Base-by-base conservation (phyloP, 2,888 invertebrate genomes). In the Candidula unifasciata region DNA sequence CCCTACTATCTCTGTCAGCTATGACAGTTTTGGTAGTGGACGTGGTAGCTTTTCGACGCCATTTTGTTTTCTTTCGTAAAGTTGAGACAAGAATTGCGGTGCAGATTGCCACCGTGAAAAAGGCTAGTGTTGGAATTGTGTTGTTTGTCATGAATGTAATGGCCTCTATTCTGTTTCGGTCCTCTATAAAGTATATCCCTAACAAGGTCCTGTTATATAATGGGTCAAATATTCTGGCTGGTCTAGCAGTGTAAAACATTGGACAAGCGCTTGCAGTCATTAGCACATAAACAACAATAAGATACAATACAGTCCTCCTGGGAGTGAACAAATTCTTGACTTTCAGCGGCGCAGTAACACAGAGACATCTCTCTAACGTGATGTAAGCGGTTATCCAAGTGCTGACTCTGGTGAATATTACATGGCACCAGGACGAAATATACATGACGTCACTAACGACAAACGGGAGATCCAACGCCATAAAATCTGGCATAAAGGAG, bases 361-460 rank as follows among this genome's bases (percentile, higher is more conserved):
- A 77, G 21, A 77, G 30, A 30, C 77, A 77, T 30, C 77, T 57
- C 30, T 77, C 77, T 6, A 77, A 35, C 2, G 77, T 77, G 6
- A 60, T 77, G 24, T 35, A 77, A 21, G 57, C 33, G 3, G 77
- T 77, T 57, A 77, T 77, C 33, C 16, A 77, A 0, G 57, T 57
- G 3, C 57, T 77, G 33, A 60, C 18, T 57, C 77, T 30, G 16
- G 77, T 77, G 27, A 76, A 60, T 8, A 77, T 30, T 18, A 60
- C 27, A 13, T 52, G 77, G 18, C 30, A 60, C 57, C 57, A 77
- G 18, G 33, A 30, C 8, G 16, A 21, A 21, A 60, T 30, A 33
- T 57, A 77, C 37, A 35, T 60, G 30, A 77, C 13, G 18, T 77
- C 57, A 30, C 13, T 52, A 52, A 24, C 24, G 1, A 60, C 35